phyloP scores from a whole-genome alignment of 2,113 vertebrate genomes.

The Myotis brandtii region DNA sequence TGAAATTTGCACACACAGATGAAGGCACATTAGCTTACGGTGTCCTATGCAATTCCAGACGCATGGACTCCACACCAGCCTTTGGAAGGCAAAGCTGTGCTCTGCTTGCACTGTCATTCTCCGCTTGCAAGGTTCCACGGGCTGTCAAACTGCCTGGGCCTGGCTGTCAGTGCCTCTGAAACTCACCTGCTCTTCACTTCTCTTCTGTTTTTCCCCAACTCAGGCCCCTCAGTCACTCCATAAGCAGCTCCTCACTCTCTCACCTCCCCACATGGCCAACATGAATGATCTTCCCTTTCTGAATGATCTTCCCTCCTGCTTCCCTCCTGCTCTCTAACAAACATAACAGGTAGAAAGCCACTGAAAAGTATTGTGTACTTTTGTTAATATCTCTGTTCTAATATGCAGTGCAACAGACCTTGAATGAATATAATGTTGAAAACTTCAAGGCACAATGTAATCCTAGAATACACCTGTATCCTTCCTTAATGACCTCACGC shows the following conservation, averaged over 20 bases:
- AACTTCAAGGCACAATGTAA: not conserved
- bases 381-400: not conserved
- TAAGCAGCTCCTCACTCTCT: not conserved
- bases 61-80: not conserved
- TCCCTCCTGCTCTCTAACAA: not conserved
- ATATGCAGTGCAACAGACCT: fast-evolving
- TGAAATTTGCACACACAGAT: not conserved
- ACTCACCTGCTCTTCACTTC: not conserved
- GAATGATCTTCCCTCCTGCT: not conserved
- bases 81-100: not conserved
- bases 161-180: not conserved
- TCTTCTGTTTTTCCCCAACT: too few species aligned
- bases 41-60: too few species aligned
- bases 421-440: not conserved
- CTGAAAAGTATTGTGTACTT: fast-evolving
- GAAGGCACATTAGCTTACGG: not conserved
- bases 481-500: not conserved
- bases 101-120: not conserved
- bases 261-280: not conserved
- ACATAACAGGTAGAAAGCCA: not conserved
- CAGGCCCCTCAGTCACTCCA: fast-evolving
- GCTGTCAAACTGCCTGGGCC: not conserved
- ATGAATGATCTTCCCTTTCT: not conserved
- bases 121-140: fast-evolving
- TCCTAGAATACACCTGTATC: not conserved